Evolutionary conservation across 2,113 vertebrate species (phyloP).

Genomic region (Arizona elegans): DNA sequence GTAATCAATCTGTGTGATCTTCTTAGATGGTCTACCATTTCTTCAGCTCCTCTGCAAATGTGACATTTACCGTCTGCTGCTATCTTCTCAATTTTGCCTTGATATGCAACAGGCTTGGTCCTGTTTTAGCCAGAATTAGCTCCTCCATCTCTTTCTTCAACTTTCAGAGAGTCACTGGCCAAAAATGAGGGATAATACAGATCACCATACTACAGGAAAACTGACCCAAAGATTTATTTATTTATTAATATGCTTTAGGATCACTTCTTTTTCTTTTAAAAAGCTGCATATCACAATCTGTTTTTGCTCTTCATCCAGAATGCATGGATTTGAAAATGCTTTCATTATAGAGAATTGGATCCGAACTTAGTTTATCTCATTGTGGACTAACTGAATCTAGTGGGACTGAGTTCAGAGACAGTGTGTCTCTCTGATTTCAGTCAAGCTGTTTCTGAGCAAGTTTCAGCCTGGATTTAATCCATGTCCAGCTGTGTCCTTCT

Average conservation of each 20-base stretch:
- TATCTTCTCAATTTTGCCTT: background rate
- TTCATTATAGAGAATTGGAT: background rate
- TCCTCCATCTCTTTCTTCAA: background rate
- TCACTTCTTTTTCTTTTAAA: background rate
- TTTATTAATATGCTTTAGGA: background rate
- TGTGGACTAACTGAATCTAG: background rate
- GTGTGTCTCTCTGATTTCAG: background rate
- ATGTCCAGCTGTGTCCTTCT: background rate
- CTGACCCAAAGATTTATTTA: background rate
- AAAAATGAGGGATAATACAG: too few relatives aligned
- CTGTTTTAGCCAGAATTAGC: background rate
- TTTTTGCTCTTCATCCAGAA: background rate
- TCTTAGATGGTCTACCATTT: background rate
- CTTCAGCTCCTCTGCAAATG: background rate
- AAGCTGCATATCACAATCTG: background rate
- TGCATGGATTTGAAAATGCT: background rate
- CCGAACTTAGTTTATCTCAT: background rate
- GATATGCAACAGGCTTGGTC: background rate
- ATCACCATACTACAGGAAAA: background rate
- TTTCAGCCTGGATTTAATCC: background rate
- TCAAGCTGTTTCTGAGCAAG: background rate
- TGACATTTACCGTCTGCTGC: background rate
- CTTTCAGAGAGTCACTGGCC: background rate
- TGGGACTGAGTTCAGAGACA: background rate
- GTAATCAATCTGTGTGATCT: background rate